A percentile compares a stretch with the other conserved stretches of the same genome.
phyloP scores from a whole-genome alignment of 2,797 vertebrate species.

The Notamacropus eugenii region DNA sequence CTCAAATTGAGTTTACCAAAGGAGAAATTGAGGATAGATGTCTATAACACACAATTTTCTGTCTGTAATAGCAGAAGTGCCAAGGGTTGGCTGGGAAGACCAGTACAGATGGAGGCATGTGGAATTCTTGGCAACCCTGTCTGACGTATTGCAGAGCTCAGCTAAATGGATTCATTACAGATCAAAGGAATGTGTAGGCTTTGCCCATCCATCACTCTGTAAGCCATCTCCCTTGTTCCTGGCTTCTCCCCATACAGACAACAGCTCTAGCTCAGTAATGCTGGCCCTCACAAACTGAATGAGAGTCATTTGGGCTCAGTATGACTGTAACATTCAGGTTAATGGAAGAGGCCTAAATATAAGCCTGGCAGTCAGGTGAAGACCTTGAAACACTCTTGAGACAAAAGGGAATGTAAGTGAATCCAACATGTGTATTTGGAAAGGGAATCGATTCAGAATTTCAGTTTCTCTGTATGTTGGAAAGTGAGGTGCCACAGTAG shows the following conservation, averaged over 20 bases:
- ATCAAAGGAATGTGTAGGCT: neutral
- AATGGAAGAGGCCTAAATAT: neutral
- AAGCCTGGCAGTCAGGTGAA: neutral
- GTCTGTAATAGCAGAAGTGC: neutral
- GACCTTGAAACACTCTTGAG: neutral
- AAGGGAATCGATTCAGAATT: neutral
- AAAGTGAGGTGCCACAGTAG: neutral
- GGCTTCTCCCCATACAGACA: neutral
- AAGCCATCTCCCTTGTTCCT: neutral
- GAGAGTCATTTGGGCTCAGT: neutral
- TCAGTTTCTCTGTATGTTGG: neutral
- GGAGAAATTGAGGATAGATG: neutral
- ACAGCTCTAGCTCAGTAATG: neutral
- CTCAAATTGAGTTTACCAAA: neutral
- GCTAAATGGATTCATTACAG: conserved; percentile 3
- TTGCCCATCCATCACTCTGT: neutral
- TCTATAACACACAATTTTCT: neutral
- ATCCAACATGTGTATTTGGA: neutral
- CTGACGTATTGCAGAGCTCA: neutral
- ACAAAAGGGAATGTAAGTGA: neutral
- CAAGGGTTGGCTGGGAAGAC: neutral
- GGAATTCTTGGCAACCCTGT: neutral
- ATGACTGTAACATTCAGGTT: neutral
- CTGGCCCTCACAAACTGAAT: neutral
- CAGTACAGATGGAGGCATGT: neutral